phyloP scores from a whole-genome alignment of 2,113 vertebrate species.

The Meles meles region DNA sequence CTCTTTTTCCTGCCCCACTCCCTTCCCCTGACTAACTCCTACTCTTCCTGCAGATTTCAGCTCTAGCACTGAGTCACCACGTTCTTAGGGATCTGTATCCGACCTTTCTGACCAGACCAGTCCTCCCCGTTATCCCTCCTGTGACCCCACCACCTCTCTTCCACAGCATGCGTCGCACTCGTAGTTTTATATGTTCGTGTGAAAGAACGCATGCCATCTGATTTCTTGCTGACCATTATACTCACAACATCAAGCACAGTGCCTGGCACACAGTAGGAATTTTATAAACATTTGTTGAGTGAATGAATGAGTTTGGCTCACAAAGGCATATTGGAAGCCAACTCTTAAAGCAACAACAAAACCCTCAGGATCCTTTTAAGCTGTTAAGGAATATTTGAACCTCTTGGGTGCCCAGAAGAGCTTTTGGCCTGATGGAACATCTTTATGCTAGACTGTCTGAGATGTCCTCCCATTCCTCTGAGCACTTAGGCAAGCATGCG shows the following conservation, averaged over 20 bases:
- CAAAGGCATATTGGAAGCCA: neutral
- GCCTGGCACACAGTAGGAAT: neutral
- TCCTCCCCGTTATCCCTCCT: too few relatives aligned
- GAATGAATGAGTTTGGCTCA: neutral
- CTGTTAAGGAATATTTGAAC: neutral
- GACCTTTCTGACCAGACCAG: neutral
- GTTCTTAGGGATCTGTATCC: neutral
- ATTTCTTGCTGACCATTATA: neutral
- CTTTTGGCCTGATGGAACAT: neutral
- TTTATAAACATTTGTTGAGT: neutral
- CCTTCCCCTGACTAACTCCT: neutral
- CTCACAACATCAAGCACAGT: neutral
- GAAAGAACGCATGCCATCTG: neutral
- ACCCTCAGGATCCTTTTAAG: neutral
- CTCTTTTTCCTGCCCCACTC: neutral
- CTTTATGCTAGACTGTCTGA: neutral
- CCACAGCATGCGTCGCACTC: neutral
- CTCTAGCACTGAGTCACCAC: neutral
- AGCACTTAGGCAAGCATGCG: neutral
- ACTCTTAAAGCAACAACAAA: neutral
- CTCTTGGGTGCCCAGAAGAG: neutral
- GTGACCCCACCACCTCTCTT: neutral
- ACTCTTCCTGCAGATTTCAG: neutral
- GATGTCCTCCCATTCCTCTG: neutral
- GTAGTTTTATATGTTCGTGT: neutral